Conservation (phyloP, 2,113 vertebrate genomes). For the Solea solea region DNA sequence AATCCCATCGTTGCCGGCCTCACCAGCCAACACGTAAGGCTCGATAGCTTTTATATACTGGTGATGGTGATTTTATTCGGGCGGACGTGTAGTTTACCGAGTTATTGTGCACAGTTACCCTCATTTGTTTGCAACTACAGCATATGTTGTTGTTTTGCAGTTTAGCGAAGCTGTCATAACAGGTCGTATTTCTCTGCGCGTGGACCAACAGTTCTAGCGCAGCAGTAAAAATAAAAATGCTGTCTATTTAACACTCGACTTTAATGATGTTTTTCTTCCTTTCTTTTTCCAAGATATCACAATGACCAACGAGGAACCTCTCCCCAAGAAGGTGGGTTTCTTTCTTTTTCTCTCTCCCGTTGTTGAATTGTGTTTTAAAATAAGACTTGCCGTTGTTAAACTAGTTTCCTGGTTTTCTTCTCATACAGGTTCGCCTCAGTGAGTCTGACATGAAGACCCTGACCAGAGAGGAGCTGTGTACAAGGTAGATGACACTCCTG, state of each 20-base stretch:
- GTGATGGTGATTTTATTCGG: background rate
- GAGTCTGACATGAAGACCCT: slow-evolving; percentile 98
- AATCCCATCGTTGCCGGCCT: slow-evolving; percentile 27
- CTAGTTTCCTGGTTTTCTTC: slow-evolving; percentile 12
- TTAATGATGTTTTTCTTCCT: slow-evolving; percentile 13
- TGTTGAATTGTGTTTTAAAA: no score
- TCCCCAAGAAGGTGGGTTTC: slow-evolving; percentile 94
- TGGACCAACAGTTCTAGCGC: background rate
- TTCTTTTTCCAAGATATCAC: slow-evolving; percentile 82
- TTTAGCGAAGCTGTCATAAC: slow-evolving; percentile 1
- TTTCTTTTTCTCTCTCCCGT: background rate
- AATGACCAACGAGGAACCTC: slow-evolving; percentile 99
- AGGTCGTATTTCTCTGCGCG: slow-evolving; percentile 18
- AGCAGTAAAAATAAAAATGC: slow-evolving; percentile 26
- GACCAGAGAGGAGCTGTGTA: slow-evolving; percentile 93
- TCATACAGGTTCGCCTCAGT: slow-evolving; percentile 92
- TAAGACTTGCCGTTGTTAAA: background rate
- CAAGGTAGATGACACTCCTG: slow-evolving; percentile 82
- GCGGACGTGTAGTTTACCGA: accelerated
- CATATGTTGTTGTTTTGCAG: no score
- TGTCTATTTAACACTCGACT: slow-evolving; percentile 12
- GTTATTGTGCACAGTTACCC: accelerated
- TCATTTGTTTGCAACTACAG: accelerated
- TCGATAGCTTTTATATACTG: slow-evolving; percentile 5
- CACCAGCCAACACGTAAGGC: slow-evolving; percentile 30